Evolutionary conservation across 2,797 vertebrate species (phyloP).

Genomic region (Pyrocephalus nanus): DNA sequence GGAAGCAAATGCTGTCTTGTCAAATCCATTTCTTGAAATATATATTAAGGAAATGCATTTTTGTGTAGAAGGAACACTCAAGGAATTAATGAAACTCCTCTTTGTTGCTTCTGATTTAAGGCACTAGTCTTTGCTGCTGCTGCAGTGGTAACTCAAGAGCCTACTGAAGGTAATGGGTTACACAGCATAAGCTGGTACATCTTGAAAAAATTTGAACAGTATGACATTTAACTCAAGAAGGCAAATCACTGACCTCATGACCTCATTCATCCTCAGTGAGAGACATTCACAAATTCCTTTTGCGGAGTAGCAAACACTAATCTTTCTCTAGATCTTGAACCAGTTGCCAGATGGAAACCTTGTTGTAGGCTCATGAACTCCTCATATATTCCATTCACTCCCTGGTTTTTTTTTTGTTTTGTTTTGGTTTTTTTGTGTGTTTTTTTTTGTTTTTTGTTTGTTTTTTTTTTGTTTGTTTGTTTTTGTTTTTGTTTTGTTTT

Average conservation of each 20-base stretch:
- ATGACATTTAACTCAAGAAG: not conserved
- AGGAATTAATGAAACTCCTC: conserved; percentile 24
- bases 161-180: not conserved
- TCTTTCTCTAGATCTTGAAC: not conserved
- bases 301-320: not conserved
- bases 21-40: conserved; percentile 52
- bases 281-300: not conserved
- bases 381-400: not conserved
- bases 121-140: not conserved
- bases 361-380: not conserved
- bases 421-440: no score
- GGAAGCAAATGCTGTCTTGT: conserved; percentile 32
- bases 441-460: no score
- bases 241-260: not conserved
- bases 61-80: conserved; percentile 12
- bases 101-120: conserved; percentile 17
- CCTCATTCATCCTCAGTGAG: not conserved
- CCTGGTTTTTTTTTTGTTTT: not conserved
- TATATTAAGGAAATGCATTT: conserved; percentile 39
- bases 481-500: not conserved
- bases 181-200: not conserved
- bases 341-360: not conserved
- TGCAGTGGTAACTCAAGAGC: not conserved
- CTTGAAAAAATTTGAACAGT: not conserved
- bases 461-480: no score